phyloP scores from a whole-genome alignment of 2,113 vertebrate species.

The Morone chrysops region DNA sequence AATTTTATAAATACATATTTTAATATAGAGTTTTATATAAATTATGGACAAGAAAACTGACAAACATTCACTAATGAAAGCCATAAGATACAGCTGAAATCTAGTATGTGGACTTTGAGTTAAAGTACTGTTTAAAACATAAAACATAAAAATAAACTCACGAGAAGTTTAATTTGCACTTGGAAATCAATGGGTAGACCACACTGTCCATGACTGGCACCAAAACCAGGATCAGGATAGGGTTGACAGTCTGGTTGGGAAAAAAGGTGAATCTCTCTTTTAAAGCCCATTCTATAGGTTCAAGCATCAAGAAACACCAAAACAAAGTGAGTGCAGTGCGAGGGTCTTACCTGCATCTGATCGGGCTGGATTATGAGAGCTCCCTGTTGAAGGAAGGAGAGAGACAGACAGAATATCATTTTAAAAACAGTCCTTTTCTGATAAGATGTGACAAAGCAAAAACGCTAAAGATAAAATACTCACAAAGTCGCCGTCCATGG shows the following conservation, averaged over 20 bases:
- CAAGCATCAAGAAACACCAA: background rate
- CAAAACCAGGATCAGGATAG: conserved; percentile 91
- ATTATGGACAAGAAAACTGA: no score
- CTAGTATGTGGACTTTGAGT: no score
- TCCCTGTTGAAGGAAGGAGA: conserved; percentile 82
- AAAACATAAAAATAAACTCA: conserved; percentile 78
- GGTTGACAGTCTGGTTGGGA: conserved; percentile 89
- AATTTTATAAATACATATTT: no score
- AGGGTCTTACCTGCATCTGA: conserved; percentile 94
- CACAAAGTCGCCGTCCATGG: conserved; percentile 93
- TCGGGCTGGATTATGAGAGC: conserved; percentile 88
- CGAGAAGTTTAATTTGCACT: conserved; percentile 94
- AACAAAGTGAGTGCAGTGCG: no score
- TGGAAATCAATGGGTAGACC: conserved; percentile 91
- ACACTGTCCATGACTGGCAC: conserved; percentile 89
- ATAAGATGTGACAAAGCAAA: background rate
- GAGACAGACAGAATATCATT: background rate
- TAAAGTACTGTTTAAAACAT: no score
- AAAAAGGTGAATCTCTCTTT: background rate
- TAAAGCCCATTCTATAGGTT: no score
- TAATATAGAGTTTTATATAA: no score
- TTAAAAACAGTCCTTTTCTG: background rate
- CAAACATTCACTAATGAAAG: no score
- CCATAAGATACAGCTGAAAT: no score
- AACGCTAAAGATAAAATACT: conserved; percentile 60